phyloP scores from a whole-genome alignment of 2,113 vertebrate genomes.

The Vanacampus margaritifer region DNA sequence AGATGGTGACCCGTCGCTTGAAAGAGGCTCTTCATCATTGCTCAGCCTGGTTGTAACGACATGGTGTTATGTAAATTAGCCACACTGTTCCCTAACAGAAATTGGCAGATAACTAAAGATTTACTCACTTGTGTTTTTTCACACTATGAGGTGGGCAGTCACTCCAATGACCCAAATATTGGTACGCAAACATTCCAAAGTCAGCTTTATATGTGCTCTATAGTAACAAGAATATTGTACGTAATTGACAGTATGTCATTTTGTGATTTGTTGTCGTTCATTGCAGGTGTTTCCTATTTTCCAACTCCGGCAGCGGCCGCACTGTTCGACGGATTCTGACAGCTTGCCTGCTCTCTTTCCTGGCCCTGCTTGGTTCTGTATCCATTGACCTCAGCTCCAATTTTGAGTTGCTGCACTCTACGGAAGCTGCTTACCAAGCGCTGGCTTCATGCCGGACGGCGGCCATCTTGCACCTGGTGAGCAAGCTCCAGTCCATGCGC shows the following conservation, averaged over 20 bases:
- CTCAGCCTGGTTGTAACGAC: too few relatives aligned
- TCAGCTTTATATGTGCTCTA: not conserved
- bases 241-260: not conserved
- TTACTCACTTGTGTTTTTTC: not conserved
- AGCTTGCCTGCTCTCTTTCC: conserved; percentile 74
- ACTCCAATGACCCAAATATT: not conserved
- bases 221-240: not conserved
- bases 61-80: too few relatives aligned
- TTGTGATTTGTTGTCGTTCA: not conserved
- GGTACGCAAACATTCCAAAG: not conserved
- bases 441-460: conserved; percentile 73
- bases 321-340: conserved; percentile 71
- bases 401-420: conserved; percentile 65
- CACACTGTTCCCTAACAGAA: too few relatives aligned
- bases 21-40: too few relatives aligned
- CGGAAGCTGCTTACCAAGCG: conserved; percentile 63
- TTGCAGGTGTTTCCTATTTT: conserved; percentile 56
- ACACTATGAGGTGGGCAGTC: not conserved
- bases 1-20: too few relatives aligned
- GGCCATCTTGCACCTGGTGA: conserved; percentile 57
- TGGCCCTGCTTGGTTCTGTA: conserved; percentile 76
- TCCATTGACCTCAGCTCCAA: conserved; percentile 71
- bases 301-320: conserved; percentile 54
- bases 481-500: conserved; percentile 71
- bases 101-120: not conserved